Base-by-base conservation (phyloP, 37 sponge, comb jelly and placozoan genomes). In the Petrosia ficiformis region DNA sequence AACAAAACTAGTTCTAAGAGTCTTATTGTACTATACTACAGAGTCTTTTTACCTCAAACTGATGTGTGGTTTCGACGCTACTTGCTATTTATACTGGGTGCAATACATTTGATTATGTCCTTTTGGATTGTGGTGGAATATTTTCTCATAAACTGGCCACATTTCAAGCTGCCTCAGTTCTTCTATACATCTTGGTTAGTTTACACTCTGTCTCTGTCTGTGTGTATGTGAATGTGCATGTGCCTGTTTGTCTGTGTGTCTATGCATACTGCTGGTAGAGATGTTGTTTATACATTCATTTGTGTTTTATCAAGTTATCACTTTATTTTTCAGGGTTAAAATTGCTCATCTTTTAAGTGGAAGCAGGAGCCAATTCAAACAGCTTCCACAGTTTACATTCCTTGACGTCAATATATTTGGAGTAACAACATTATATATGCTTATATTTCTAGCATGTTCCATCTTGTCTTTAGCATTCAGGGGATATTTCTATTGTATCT, bases 401-500 rank as follows among this genome's bases (percentile, higher is more conserved):
- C 39, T 68, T 11, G 70, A 73, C 64, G 44, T 73, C 10, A 64
- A 16, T 38, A n/a, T 80, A 33, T 40, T 80, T 42, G 81, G 81
- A 42, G 3, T 44, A 21, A 80, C 58, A 43, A 71, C 81, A 6
- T 25, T 80, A 1, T 80, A 71, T 24, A 40, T 61, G 25, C 28
- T 71, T 1, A 37, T 76, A 14, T 81, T 87, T 30, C 59, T 87
- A 32, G 5, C 73, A 39, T 77, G 68, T 22, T 87, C 88, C 42
- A 63, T 82, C 3, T 71, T 87, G 25, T 83, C 88, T 2, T 67
- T 90, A 25, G 57, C 68, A 19, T 87, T 87, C 74, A 37, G 44
- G 21, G 95, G 95, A 44, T 94, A 91, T 81, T 87, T 94, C 80
- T 94, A 88, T 85, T 81, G 80, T 39, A 42, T 91, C 44, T 90